phyloP scores from a whole-genome alignment of 64 coral and sea anemone species.

The Actinia equina region DNA sequence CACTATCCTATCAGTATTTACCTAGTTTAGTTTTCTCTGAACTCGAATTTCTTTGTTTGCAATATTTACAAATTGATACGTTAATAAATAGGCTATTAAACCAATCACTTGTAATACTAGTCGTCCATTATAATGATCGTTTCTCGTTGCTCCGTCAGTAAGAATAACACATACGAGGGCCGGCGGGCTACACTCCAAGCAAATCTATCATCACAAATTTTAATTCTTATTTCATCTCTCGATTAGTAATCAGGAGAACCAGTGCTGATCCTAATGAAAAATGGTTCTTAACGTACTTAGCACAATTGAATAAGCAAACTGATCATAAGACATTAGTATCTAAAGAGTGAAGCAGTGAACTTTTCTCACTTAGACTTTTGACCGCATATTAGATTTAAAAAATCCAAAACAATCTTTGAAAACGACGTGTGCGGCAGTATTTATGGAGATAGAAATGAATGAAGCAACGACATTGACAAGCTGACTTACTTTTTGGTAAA shows the following conservation, averaged over 20 bases:
- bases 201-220: not conserved
- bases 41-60: conserved; percentile 2
- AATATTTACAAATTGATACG: conserved; percentile 21
- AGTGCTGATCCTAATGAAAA: not conserved
- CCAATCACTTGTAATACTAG: conserved; percentile 7
- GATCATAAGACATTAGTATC: not conserved
- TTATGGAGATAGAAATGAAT: not conserved
- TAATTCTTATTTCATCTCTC: not conserved
- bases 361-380: not conserved
- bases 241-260: not conserved
- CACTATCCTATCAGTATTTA: not conserved
- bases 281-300: not conserved
- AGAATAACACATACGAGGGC: not conserved
- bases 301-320: conserved; percentile 9
- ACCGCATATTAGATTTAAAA: too few species aligned
- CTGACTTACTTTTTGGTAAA: conserved; percentile 61
- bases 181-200: not conserved
- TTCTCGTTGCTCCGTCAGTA: not conserved
- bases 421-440: too few species aligned
- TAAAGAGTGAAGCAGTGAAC: not conserved
- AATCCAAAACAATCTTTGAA: too few species aligned
- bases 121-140: not conserved
- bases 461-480: not conserved
- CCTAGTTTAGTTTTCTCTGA: not conserved
- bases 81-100: conserved; percentile 17